These are phyloP conservation scores for Catalaphyllia jardinei DNA, from an alignment of 64 coral and sea anemone species.

Conservation along the genomic window DNA sequence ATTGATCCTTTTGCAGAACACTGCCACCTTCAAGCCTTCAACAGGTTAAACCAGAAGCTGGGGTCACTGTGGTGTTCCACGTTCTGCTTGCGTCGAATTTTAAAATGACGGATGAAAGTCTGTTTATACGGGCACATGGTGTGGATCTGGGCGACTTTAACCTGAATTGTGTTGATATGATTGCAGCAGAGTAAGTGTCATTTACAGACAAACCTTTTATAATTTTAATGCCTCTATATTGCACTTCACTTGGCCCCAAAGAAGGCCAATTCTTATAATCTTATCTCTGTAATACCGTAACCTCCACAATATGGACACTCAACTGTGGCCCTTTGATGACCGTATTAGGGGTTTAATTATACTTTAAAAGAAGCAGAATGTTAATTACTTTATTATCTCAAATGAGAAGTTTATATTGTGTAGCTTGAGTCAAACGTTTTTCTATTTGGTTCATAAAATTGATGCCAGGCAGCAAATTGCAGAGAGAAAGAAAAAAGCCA, in stretches of 20 bases:
- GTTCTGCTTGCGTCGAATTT: background rate
- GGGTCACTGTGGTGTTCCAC: constrained; percentile 14
- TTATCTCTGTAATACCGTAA: background rate
- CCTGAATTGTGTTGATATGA: background rate
- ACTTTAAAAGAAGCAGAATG: background rate
- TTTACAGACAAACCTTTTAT: background rate
- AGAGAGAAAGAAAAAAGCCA: no score
- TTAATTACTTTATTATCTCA: no score
- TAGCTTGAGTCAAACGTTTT: no score
- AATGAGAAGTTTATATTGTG: background rate
- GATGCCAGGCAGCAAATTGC: no score
- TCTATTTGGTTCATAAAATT: no score
- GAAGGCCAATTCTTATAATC: background rate
- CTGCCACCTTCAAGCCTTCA: background rate
- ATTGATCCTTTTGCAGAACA: background rate
- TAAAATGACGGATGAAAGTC: constrained; percentile 7
- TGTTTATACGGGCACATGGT: background rate
- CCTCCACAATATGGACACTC: background rate
- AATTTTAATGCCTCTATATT: no score
- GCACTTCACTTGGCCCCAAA: no score
- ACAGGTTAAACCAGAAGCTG: background rate
- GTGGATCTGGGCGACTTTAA: background rate
- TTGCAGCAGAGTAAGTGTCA: background rate
- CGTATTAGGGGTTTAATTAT: no score
- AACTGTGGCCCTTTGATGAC: background rate